Base-by-base conservation (phyloP, 2,797 vertebrate genomes). In the Buphagus erythrorhynchus region DNA sequence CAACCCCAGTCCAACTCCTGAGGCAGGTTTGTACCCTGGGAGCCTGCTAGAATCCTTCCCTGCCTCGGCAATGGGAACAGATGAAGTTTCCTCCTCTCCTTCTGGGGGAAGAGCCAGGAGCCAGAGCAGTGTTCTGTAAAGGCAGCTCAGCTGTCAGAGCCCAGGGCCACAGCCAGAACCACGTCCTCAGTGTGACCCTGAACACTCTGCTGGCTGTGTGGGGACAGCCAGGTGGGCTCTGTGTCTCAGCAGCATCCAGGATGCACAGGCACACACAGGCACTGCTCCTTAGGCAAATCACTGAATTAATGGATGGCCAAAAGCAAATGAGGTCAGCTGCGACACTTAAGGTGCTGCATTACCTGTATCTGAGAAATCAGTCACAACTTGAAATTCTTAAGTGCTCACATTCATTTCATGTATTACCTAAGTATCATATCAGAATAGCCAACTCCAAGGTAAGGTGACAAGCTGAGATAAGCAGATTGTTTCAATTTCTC, bases 81-180 rank as follows among this genome's bases (percentile, higher is more conserved):
- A 52, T 76, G 54, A 94, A 62, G 78, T 18, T 81, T 68, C 58
- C 71, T 72, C n/a, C 66, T 84, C 45, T 87, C 51, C 46, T 86
- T 54, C 77, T 62, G 74, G 55, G 43, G 84, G 42, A 46, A 90
- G 52, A 84, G 91, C 66, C 91, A 65, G 54, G 62, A 95, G 84
- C 10, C 57, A 31, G 71, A 79, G 81, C 81, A 65, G 28, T 10
- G 45, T 48, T 88, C 52, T 80, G 38, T 20, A 69, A 81, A 78
- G 77, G 86, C 71, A 91, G 84, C 74, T 92, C 68, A 86, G 85
- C 58, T 61, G 80, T 54, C 84, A 67, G 71, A 89, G 78, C 91
- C 81, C 67, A 69, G 43, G 74, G 90, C 90, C 61, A 16, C 21
- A 65, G 71, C 13, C 81, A 84, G 65, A 74, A 2, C 5, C 67